Evolutionary conservation across 1,140 invertebrate genomes (phyloP).

Genomic region (Bombus confusus): DNA sequence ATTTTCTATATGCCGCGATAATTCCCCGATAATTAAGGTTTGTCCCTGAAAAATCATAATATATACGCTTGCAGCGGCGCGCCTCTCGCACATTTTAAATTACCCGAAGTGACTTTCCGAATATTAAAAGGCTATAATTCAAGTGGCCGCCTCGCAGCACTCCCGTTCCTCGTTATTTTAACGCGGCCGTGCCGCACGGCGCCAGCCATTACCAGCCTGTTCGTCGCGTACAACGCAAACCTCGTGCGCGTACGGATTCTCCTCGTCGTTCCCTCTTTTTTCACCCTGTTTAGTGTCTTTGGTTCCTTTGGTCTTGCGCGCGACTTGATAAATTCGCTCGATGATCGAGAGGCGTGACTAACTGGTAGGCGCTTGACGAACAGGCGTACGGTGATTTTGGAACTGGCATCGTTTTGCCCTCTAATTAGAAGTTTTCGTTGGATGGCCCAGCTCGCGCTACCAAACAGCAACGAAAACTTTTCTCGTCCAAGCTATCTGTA

Average conservation of each 20-base stretch:
- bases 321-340: constrained; percentile 69
- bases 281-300: background rate
- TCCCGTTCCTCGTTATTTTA: constrained; percentile 37
- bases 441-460: background rate
- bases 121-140: constrained; percentile 54
- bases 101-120: constrained; percentile 44
- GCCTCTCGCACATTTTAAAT: constrained; percentile 28
- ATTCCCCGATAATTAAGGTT: constrained; percentile 22
- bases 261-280: background rate
- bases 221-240: background rate
- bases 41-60: constrained; percentile 31
- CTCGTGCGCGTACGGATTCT: background rate
- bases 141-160: background rate
- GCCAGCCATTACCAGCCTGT: constrained; percentile 17
- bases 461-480: background rate
- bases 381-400: constrained; percentile 39
- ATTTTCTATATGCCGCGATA: constrained; percentile 11
- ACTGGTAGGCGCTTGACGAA: constrained; percentile 54
- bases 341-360: constrained; percentile 74
- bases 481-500: constrained; percentile 24
- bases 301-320: background rate
- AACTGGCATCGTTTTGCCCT: constrained; percentile 34
- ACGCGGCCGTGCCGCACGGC: constrained; percentile 16
- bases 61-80: background rate
- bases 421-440: constrained; percentile 66